A percentile compares a stretch with the other conserved stretches of the same genome.
Conservation (phyloP, 2,113 vertebrate genomes). For the Sminthopsis crassicaudata region DNA sequence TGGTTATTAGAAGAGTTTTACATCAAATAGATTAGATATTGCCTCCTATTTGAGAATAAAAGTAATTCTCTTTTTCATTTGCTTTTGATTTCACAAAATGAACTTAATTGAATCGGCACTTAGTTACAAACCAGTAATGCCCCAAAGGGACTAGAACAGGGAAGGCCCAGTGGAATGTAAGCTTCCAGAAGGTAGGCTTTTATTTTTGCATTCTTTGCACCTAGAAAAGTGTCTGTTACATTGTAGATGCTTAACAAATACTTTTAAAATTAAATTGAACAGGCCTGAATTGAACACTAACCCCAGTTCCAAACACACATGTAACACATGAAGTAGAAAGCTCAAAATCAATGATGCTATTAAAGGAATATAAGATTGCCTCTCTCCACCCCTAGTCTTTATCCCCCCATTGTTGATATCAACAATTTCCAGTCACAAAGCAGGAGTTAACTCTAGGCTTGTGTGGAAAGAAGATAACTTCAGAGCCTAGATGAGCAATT, state of each 20-base stretch:
- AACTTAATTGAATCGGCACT: background rate
- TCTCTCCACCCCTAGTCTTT: background rate
- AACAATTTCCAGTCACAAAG: background rate
- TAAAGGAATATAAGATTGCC: background rate
- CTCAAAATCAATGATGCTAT: background rate
- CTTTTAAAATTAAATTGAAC: background rate
- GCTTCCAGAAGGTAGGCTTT: background rate
- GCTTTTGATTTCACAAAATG: background rate
- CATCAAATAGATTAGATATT: background rate
- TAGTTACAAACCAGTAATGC: background rate
- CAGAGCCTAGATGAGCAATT: background rate
- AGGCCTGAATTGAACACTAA: background rate
- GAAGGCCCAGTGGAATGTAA: background rate
- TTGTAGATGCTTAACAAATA: background rate
- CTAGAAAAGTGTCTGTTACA: background rate
- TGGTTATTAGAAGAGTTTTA: background rate
- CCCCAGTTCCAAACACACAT: background rate
- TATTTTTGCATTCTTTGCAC: background rate
- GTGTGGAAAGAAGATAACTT: background rate
- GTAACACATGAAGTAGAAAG: background rate
- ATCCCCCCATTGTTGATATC: background rate
- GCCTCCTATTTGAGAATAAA: background rate
- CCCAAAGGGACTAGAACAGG: background rate
- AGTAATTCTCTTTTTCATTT: background rate
- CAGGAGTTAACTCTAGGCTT: background rate